Conservation (phyloP, 2,797 vertebrate species). For the Pempheris klunzingeri region DNA sequence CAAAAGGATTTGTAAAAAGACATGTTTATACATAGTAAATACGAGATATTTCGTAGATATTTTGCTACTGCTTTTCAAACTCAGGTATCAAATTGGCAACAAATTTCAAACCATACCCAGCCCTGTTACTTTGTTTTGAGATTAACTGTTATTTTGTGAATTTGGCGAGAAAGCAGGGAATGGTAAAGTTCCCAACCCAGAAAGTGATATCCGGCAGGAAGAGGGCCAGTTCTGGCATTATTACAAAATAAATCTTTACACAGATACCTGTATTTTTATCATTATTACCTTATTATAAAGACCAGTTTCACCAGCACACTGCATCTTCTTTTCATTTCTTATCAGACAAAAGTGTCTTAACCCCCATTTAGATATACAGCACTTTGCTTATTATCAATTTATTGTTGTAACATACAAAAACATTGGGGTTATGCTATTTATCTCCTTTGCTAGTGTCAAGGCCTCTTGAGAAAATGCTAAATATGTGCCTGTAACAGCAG, state of each 20-base stretch:
- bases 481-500: slow-evolving; percentile 80
- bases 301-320: neutral
- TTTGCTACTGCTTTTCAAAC: slow-evolving; percentile 25
- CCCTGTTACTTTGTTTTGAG: slow-evolving; percentile 38
- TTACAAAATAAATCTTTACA: slow-evolving; percentile 50
- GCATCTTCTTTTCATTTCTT: neutral
- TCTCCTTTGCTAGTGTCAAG: slow-evolving; percentile 12
- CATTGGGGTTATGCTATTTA: neutral
- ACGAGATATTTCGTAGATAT: slow-evolving; percentile 4
- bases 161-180: slow-evolving; percentile 9
- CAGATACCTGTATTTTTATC: slow-evolving; percentile 11
- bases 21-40: neutral
- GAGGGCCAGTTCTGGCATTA: neutral
- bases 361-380: neutral
- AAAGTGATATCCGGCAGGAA: neutral
- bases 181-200: neutral
- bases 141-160: neutral
- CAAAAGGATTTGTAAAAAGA: neutral
- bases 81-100: slow-evolving; percentile 5
- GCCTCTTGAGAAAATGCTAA: slow-evolving; percentile 34
- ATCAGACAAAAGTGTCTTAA: neutral
- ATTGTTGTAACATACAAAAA: neutral
- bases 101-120: slow-evolving; percentile 47
- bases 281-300: neutral
- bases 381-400: neutral